Percentiles rank a stretch among this genome's conserved stretches.
Evolutionary conservation across 2,113 vertebrate genomes (phyloP).

Genomic region (Narcine bancroftii): DNA sequence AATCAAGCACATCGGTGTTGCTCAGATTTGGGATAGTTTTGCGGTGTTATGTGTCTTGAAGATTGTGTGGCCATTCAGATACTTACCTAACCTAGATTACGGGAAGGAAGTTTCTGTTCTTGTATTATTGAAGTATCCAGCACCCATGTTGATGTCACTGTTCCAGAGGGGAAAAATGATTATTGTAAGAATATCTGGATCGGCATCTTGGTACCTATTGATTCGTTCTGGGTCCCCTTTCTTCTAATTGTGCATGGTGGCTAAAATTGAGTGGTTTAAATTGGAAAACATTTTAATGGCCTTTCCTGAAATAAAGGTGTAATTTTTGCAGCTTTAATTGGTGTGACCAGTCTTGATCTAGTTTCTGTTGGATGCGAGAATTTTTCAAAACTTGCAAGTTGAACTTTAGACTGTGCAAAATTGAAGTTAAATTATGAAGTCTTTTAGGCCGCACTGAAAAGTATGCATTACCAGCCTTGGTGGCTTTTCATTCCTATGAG

Average conservation of each 20-base stretch:
- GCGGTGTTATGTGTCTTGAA: no score
- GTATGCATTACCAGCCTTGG: not conserved
- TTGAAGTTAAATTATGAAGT: no score
- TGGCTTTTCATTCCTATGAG: not conserved
- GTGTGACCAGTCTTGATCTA: not conserved
- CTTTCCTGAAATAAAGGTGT: constrained; percentile 9
- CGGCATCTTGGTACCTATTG: not conserved
- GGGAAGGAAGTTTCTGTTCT: not conserved
- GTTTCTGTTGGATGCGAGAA: not conserved
- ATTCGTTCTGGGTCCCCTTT: not conserved
- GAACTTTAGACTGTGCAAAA: not conserved
- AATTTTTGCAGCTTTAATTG: not conserved
- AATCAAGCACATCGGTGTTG: not conserved
- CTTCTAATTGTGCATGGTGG: not conserved
- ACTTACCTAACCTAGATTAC: not conserved
- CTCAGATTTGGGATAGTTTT: not conserved
- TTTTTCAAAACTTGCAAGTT: constrained; percentile 1
- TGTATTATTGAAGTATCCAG: no score
- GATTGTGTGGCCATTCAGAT: not conserved
- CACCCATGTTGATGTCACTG: not conserved
- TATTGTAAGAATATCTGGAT: not conserved
- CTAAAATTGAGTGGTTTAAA: not conserved
- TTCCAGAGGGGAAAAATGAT: not conserved
- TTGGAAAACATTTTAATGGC: constrained; percentile 17
- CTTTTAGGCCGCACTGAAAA: not conserved